Evolutionary conservation across 1,140 invertebrate genomes (phyloP).

Genomic region (Drosophila triauraria): DNA sequence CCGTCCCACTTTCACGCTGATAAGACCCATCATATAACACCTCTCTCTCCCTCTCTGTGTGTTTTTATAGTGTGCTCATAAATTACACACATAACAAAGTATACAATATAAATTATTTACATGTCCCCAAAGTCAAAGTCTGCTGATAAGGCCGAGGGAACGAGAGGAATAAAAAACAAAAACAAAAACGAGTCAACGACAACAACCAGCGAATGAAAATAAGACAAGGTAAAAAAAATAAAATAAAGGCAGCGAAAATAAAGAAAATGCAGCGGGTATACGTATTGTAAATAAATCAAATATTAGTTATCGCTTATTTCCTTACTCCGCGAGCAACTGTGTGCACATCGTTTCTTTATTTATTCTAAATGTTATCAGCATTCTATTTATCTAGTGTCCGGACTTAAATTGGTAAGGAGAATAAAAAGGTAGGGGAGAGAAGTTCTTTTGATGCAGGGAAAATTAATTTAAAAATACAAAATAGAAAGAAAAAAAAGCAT

Average conservation of each 20-base stretch:
- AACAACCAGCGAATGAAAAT: conserved; percentile 21
- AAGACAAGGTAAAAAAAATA: conserved; percentile 27
- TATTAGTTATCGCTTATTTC: conserved; percentile 57
- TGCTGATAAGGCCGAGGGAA: conserved; percentile 63
- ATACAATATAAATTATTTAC: conserved; percentile 83
- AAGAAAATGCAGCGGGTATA: conserved; percentile 48
- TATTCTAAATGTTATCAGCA: conserved; percentile 38
- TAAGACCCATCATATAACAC: conserved; percentile 64
- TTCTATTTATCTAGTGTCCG: conserved; percentile 18
- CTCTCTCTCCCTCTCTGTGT: conserved; percentile 30
- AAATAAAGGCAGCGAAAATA: conserved; percentile 32
- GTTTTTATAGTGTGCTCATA: conserved; percentile 64
- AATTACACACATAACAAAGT: conserved; percentile 79
- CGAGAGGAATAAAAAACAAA: conserved; percentile 33
- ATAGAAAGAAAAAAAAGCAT: neutral
- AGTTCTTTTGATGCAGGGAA: neutral
- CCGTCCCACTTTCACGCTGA: conserved; percentile 42
- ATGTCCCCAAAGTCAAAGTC: conserved; percentile 81
- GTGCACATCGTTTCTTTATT: conserved; percentile 19
- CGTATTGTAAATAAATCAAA: conserved; percentile 74
- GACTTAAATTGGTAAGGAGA: conserved; percentile 15
- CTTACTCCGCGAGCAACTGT: neutral
- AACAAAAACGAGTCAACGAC: conserved; percentile 26
- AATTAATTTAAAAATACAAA: neutral
- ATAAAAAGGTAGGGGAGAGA: neutral